Conservation (phyloP, 2,113 vertebrate species). For the Epinephelus lanceolatus region DNA sequence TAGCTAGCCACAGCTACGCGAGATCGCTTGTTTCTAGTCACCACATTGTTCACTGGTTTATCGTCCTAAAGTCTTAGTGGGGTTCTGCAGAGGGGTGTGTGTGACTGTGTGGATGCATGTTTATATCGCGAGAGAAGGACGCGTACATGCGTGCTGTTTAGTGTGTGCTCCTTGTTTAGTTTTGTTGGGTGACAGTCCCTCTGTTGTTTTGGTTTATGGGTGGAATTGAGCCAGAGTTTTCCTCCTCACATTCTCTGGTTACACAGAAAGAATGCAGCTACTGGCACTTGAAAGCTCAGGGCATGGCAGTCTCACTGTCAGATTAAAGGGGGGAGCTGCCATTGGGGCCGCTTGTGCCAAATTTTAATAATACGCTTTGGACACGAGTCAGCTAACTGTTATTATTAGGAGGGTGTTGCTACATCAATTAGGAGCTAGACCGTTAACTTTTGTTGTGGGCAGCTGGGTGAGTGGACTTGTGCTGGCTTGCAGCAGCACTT, state of each 20-base stretch:
- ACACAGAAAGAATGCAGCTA: slow-evolving; percentile 48
- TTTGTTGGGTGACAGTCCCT: slow-evolving; percentile 19
- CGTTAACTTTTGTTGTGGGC: slow-evolving; percentile 17
- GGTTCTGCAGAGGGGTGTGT: slow-evolving; percentile 14
- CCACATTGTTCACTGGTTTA: slow-evolving; percentile 64
- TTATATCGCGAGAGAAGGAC: not conserved
- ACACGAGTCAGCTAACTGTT: slow-evolving; percentile 63
- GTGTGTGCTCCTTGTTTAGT: not conserved
- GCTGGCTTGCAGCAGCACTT: slow-evolving; percentile 14
- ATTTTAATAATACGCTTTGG: slow-evolving; percentile 38
- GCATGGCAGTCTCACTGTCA: slow-evolving; percentile 7
- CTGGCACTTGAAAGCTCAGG: slow-evolving; percentile 23
- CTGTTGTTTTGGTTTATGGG: slow-evolving; percentile 42
- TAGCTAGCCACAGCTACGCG: slow-evolving; percentile 35
- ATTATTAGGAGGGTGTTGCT: slow-evolving; percentile 63
- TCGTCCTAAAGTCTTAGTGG: slow-evolving; percentile 24
- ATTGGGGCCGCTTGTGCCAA: slow-evolving; percentile 12
- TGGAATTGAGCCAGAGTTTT: slow-evolving; percentile 35
- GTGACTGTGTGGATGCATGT: not conserved
- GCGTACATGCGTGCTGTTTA: not conserved
- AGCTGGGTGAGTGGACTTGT: not conserved
- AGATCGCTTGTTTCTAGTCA: slow-evolving; percentile 24
- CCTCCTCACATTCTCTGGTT: slow-evolving; percentile 40
- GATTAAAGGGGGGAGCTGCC: slow-evolving; percentile 5
- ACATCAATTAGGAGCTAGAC: slow-evolving; percentile 15